Percentiles rank a stretch among this genome's conserved stretches.
These are phyloP conservation scores for Gallinago media DNA, from an alignment of 2,113 vertebrate species.

Conservation along the genomic window DNA sequence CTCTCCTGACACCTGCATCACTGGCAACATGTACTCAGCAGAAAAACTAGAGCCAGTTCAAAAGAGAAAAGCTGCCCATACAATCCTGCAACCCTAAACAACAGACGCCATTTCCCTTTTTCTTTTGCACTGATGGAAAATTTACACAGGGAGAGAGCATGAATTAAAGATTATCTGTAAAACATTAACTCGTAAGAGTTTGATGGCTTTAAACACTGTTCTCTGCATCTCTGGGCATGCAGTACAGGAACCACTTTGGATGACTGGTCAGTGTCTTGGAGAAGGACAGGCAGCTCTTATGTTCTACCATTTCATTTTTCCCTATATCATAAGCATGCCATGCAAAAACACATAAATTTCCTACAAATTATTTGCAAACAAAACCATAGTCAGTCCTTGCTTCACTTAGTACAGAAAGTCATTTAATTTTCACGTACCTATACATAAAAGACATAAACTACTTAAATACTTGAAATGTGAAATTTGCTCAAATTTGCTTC, in stretches of 20 bases:
- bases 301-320: not conserved
- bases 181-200: not conserved
- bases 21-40: not conserved
- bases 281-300: not conserved
- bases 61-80: not conserved
- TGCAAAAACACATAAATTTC: not conserved
- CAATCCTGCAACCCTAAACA: not conserved
- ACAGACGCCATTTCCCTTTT: not conserved
- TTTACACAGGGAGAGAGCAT: not conserved
- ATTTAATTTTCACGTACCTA: not conserved
- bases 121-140: not conserved
- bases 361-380: not conserved
- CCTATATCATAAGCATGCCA: not conserved
- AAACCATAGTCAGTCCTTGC: not conserved
- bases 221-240: not conserved
- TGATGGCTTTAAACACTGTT: not conserved
- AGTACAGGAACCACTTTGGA: not conserved
- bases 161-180: not conserved
- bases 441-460: not conserved
- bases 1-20: not conserved
- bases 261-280: too few species aligned
- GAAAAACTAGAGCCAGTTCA: not conserved
- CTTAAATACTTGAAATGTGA: not conserved
- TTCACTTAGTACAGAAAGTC: not conserved
- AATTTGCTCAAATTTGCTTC: not conserved